Conservation (phyloP, 2,888 invertebrate genomes). For the Chrysopilus asiliformis region DNA sequence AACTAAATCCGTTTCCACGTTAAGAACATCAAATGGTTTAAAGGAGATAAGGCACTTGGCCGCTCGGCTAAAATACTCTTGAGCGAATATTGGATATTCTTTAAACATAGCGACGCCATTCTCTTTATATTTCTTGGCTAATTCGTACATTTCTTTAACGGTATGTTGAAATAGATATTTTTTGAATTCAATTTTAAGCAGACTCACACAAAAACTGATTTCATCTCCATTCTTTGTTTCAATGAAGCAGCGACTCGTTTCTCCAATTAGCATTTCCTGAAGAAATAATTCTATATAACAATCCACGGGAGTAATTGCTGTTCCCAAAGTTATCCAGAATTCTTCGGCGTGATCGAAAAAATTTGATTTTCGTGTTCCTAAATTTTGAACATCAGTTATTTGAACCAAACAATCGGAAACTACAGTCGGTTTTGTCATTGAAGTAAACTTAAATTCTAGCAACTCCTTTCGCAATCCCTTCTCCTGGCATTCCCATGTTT, state of each 20-base stretch:
- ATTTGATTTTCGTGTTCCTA: conserved; percentile 20
- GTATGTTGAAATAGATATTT: conserved; percentile 36
- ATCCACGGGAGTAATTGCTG: conserved; percentile 36
- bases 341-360: conserved; percentile 16
- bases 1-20: conserved; percentile 29
- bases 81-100: conserved; percentile 52
- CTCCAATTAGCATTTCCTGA: conserved; percentile 37
- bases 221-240: conserved; percentile 21
- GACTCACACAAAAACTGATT: conserved; percentile 29
- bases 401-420: conserved; percentile 25
- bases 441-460: conserved; percentile 20
- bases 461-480: conserved; percentile 30
- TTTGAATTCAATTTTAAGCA: conserved; percentile 31
- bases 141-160: conserved; percentile 31
- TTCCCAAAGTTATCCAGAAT: conserved; percentile 31
- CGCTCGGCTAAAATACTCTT: conserved; percentile 56
- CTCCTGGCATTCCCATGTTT: conserved; percentile 20
- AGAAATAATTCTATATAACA: conserved; percentile 37
- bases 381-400: conserved; percentile 21
- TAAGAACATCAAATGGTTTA: conserved; percentile 38
- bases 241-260: conserved; percentile 37
- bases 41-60: conserved; percentile 59
- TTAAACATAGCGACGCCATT: conserved; percentile 50
- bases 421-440: conserved; percentile 27
- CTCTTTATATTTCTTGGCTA: conserved; percentile 37